These are phyloP conservation scores for Zeus faber DNA, from an alignment of 2,113 vertebrate genomes.

Conservation along the genomic window DNA sequence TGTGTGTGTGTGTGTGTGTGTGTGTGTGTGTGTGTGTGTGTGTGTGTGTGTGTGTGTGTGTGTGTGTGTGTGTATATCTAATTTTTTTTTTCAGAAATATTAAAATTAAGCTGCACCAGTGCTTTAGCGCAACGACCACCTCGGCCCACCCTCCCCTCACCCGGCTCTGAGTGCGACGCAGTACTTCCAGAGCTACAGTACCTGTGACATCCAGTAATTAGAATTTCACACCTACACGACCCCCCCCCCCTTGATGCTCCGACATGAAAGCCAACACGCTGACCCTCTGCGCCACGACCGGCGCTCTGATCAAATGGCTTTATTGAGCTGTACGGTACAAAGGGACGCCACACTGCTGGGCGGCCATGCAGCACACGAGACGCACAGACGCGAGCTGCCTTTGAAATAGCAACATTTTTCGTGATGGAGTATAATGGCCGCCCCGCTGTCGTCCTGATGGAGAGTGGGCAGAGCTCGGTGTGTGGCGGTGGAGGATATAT, in stretches of 20 bases:
- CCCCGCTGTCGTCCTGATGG: conserved; percentile 1
- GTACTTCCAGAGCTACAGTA: background rate
- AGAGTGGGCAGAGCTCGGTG: conserved; percentile 43
- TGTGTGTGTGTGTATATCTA: background rate
- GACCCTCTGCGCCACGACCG: conserved; percentile 33
- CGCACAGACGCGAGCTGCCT: conserved; percentile 35
- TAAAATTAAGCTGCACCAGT: too few relatives aligned
- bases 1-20: background rate
- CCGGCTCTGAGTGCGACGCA: background rate
- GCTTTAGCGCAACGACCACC: too few relatives aligned
- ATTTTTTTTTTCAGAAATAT: too few relatives aligned
- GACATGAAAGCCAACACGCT: conserved; percentile 61
- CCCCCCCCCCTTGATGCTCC: conserved; percentile 57
- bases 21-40: background rate
- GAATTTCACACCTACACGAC: conserved; percentile 58
- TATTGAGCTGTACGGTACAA: conserved; percentile 57
- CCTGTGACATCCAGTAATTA: conserved; percentile 37
- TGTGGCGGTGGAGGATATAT: conserved; percentile 32
- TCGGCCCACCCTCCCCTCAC: conserved; percentile 2
- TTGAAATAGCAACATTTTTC: conserved; percentile 23
- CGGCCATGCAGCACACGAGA: conserved; percentile 48
- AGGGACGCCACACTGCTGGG: conserved; percentile 34
- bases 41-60: background rate
- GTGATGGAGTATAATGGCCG: conserved; percentile 20
- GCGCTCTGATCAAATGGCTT: conserved; percentile 41